These are phyloP conservation scores for Thera britannica DNA, from an alignment of 2,888 invertebrate species.

Conservation along the genomic window DNA sequence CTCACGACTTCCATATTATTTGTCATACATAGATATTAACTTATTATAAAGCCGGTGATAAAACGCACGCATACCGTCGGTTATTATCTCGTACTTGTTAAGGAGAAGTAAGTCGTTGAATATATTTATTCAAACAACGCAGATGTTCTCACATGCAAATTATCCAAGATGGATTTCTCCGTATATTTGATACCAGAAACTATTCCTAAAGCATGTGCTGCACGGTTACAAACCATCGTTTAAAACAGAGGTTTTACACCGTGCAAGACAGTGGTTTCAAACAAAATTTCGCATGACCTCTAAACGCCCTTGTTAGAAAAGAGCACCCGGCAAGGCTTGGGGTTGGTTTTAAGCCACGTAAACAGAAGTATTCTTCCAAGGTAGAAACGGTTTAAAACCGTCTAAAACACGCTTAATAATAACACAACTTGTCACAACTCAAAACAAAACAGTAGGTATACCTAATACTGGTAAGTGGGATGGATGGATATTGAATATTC, in stretches of 20 bases:
- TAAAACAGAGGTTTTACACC: no score
- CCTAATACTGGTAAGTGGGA: background rate
- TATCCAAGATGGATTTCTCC: slow-evolving; percentile 6
- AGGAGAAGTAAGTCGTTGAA: slow-evolving; percentile 21
- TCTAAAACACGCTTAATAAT: no score
- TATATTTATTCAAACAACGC: slow-evolving; percentile 22
- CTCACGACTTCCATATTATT: slow-evolving; percentile 39
- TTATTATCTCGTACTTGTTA: slow-evolving; percentile 47
- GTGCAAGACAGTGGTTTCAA: no score
- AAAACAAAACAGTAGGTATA: background rate
- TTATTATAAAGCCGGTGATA: slow-evolving; percentile 47
- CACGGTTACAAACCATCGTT: no score
- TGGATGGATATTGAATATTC: no score
- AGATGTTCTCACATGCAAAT: slow-evolving; percentile 16
- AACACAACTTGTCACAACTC: background rate
- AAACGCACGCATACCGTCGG: slow-evolving; percentile 47
- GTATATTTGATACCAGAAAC: slow-evolving; percentile 2
- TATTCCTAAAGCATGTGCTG: background rate
- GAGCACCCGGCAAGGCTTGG: no score
- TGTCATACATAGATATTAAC: slow-evolving; percentile 47
- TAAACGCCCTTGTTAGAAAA: no score
- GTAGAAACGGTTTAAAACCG: no score
- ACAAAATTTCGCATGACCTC: no score
- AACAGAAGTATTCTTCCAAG: no score
- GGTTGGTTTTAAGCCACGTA: no score